Evolutionary conservation across 2,888 invertebrate species (phyloP), one percentile per base, ranked within the genome.

Genomic region (Drosophila koepferae): DNA sequence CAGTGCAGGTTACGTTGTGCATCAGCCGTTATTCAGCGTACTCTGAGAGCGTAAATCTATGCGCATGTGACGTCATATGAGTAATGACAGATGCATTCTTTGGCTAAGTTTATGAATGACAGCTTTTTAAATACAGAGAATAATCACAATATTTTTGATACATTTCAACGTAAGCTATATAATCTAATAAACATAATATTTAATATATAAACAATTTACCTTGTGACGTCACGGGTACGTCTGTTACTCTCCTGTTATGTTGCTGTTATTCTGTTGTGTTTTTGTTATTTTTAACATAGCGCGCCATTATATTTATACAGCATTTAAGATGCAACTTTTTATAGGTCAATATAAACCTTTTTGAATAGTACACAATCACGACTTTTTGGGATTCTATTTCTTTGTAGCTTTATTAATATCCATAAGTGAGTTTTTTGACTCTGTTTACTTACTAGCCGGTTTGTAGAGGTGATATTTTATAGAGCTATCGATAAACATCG

Each of bases 171-270:
- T 10, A 36, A 51, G 6, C 1, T 12, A 28, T 36, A 61, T 31
- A 16, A 12, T 16, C 2, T 4, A 16, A 31, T 1, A 49, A 18
- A 3, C 3, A 20, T 6, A 9, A 34, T 40, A 12, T n/a, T 18
- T 46, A 3, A 14, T 28, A 14, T 5, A 4, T 3, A 36, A 1
- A 16, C n/a, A 40, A 38, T 2, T 41, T 5, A 12, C 10, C 3
- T 10, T 60, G 23, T 76, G 77, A 76, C 59, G 77, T 77, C 61
- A 61, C 28, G 6, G 4, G 31, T 10, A 3, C 3, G 5, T 20
- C 43, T 76, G 62, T 77, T 77, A 18, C 72, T 61, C 77, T 76
- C 67, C 62, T 64, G 61, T 51, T 63, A 56, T 7, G 2, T 3
- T 34, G n/a, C 41, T 72, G 55, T 72, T 67, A 20, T 63, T 63